Evolutionary conservation across 2,888 invertebrate species (phyloP), one percentile per base, ranked within the genome.

Genomic region (Cybosia mesomella): DNA sequence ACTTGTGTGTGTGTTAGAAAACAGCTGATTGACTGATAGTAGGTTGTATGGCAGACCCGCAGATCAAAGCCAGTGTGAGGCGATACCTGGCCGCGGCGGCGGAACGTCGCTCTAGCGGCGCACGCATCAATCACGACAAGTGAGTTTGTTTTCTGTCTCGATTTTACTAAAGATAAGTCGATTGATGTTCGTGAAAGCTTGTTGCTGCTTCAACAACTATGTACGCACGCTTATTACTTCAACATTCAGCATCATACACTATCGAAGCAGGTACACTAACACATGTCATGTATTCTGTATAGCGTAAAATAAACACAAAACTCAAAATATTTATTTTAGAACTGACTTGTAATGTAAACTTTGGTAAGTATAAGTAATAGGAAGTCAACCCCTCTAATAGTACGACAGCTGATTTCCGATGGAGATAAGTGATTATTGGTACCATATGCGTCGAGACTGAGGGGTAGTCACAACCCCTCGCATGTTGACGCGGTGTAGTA

Each of bases 1-100:
- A 64, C 72, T 67, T 75, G 70, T 79, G 74, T 79, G 74, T 76
- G 75, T 69, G 73, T 74, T 70, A 68, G 67, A 76, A 80, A 75
- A 72, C 71, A 72, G 67, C 74, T 76, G 74, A 75, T 77, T 72
- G 68, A 68, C 73, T 77, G 74, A 75, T 77, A 74, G 70, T 76
- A 74, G 66, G 84, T 76, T 75, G 76, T 82, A 80, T 91, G 94
- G 65, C 93, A 98, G 98, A 98, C 96, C 98, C 98, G 81, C 97
- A 97, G 91, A 96, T 98, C 89, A 98, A 98, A 93, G 97, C 97
- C 76, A 97, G 96, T 84, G 96, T 97, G 83, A 95, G 96, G 86
- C 96, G 97, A 82, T 96, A 97, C 89, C 91, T 97, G 80, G 96
- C 96, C 65, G 96, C 97, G 79, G 95, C 95, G 70, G 86, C 90